A percentile compares a stretch with the other conserved stretches of the same genome.
phyloP scores from a whole-genome alignment of 2,797 vertebrate genomes.

The Strix occidentalis region DNA sequence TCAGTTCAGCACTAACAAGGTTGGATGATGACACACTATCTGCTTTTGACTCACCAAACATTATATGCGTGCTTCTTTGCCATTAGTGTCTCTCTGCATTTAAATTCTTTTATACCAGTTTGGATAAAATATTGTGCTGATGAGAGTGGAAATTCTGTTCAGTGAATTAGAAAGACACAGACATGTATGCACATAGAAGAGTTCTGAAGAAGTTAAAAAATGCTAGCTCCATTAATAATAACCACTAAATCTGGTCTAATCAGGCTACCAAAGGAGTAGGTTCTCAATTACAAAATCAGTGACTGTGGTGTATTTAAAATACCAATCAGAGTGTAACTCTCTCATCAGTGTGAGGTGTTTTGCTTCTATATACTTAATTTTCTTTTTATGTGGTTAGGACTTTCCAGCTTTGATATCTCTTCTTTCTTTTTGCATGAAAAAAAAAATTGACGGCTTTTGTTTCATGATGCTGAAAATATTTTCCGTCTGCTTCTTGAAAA shows the following conservation, averaged over 20 bases:
- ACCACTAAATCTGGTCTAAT: neutral
- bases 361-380: neutral
- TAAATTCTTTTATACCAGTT: neutral
- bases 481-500: neutral
- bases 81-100: slow-evolving; percentile 24
- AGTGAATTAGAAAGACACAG: neutral
- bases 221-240: neutral
- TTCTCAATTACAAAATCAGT: neutral
- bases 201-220: neutral
- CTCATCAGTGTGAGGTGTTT: slow-evolving; percentile 17
- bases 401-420: neutral
- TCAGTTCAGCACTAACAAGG: slow-evolving; percentile 83
- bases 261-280: neutral
- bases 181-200: neutral
- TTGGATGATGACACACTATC: slow-evolving; percentile 76
- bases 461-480: neutral
- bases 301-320: neutral
- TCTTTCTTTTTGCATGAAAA: neutral
- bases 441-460: neutral
- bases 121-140: neutral
- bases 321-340: neutral
- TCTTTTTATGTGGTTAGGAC: neutral
- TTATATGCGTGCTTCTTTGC: neutral
- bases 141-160: slow-evolving; percentile 7
- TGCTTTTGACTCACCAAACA: slow-evolving; percentile 43